Evolutionary conservation across 2,888 invertebrate genomes (phyloP).

Genomic region (Rugalucina vietnamica): DNA sequence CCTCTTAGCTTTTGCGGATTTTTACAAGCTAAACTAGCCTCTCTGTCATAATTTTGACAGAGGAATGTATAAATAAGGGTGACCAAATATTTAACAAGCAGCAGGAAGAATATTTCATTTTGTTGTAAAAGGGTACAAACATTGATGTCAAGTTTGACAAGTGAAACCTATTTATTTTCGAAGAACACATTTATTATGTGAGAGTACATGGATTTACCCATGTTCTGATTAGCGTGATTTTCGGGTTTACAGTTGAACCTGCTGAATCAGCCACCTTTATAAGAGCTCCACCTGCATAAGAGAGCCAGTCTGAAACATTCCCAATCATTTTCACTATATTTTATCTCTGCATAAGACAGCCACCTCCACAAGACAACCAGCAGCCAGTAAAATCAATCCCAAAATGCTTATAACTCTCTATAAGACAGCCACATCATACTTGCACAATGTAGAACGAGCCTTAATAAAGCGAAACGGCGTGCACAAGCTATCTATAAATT

Average conservation of each 20-base stretch:
- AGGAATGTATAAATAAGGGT: not conserved
- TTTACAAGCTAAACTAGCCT: not conserved
- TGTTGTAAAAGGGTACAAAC: not conserved
- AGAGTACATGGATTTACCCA: not conserved
- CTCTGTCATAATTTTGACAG: constrained; percentile 1
- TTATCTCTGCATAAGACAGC: too few species aligned
- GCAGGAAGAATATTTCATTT: not conserved
- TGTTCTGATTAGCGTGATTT: not conserved
- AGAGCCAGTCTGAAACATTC: too few species aligned
- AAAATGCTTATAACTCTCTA: too few species aligned
- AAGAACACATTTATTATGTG: not conserved
- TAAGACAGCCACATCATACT: too few species aligned
- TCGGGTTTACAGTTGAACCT: too few species aligned
- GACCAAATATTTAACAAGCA: not conserved
- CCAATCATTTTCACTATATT: too few species aligned
- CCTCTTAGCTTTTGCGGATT: not conserved
- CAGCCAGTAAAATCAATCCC: too few species aligned
- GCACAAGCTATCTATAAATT: not conserved
- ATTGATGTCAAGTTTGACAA: not conserved
- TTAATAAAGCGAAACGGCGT: not conserved
- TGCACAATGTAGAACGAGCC: not conserved
- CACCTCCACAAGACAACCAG: too few species aligned
- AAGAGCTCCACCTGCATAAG: too few species aligned
- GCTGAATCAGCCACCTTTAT: too few species aligned
- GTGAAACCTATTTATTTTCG: not conserved